Evolutionary conservation across 2,888 invertebrate species (phyloP).

Genomic region (Acleris cristana): DNA sequence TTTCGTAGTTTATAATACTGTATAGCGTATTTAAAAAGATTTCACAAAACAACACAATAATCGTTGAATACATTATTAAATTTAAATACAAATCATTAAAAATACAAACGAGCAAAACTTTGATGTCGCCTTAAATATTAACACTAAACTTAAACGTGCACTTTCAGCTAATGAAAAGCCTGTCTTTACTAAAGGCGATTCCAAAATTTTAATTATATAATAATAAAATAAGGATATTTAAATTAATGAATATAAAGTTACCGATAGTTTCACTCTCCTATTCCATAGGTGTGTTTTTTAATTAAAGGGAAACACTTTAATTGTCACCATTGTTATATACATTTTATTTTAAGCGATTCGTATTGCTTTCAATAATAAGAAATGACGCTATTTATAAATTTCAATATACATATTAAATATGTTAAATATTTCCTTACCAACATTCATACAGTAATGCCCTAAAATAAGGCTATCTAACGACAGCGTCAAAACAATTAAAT

Average conservation of each 20-base stretch:
- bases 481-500: constrained; percentile 41
- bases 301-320: constrained; percentile 25
- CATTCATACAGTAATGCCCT: constrained; percentile 35
- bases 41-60: constrained; percentile 16
- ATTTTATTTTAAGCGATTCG: constrained; percentile 63
- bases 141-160: neutral
- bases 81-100: constrained; percentile 14
- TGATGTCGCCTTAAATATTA: constrained; percentile 6
- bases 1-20: constrained; percentile 38
- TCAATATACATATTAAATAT: constrained; percentile 45
- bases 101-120: neutral
- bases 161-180: neutral
- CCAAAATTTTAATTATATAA: constrained; percentile 1
- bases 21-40: constrained; percentile 25
- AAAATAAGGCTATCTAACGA: constrained; percentile 41
- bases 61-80: constrained; percentile 16
- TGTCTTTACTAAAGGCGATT: constrained; percentile 3
- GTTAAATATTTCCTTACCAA: constrained; percentile 40
- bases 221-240: neutral
- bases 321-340: constrained; percentile 47
- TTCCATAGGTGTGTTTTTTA: constrained; percentile 21
- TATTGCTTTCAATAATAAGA: constrained; percentile 66
- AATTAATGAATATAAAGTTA: neutral
- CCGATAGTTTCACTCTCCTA: constrained; percentile 16
- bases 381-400: constrained; percentile 44